These are phyloP conservation scores for Lithobius niger DNA, from an alignment of 1,140 invertebrate species.

Conservation along the genomic window DNA sequence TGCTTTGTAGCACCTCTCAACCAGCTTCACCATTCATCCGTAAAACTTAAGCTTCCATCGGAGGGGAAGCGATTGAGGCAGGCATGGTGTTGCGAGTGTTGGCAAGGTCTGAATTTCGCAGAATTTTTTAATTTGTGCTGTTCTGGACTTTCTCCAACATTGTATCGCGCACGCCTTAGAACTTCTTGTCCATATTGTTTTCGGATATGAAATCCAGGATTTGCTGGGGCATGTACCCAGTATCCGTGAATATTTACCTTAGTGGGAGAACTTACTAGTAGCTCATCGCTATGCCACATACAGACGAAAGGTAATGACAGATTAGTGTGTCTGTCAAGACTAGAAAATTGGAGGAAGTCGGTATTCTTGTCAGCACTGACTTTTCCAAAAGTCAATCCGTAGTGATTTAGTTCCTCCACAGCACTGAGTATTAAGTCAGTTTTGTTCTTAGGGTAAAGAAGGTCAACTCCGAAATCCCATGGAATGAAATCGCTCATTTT, in stretches of 20 bases:
- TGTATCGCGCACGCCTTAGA: constrained; percentile 19
- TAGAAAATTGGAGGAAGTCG: too few relatives aligned
- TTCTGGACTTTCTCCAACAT: neutral
- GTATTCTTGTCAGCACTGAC: too few relatives aligned
- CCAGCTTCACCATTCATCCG: too few relatives aligned
- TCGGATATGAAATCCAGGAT: constrained; percentile 25
- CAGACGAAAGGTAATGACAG: neutral
- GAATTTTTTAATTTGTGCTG: neutral
- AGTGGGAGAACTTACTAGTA: constrained; percentile 16
- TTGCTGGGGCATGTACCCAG: constrained; percentile 23
- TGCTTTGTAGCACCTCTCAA: too few relatives aligned
- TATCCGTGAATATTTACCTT: constrained; percentile 19
- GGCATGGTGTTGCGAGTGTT: constrained; percentile 18
- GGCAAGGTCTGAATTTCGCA: constrained; percentile 17
- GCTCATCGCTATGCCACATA: neutral
- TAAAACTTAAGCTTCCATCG: constrained; percentile 22
- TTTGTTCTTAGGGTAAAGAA: constrained; percentile 7
- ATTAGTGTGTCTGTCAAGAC: too few relatives aligned
- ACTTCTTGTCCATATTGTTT: constrained; percentile 23
- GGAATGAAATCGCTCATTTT: constrained; percentile 23
- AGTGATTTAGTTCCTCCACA: neutral
- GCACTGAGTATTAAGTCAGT: constrained; percentile 5
- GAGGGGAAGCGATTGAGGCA: constrained; percentile 24
- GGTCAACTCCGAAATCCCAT: constrained; percentile 25
- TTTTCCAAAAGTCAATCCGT: neutral